Conservation (phyloP, 2,797 vertebrate genomes). For the Poecilia wingei region DNA sequence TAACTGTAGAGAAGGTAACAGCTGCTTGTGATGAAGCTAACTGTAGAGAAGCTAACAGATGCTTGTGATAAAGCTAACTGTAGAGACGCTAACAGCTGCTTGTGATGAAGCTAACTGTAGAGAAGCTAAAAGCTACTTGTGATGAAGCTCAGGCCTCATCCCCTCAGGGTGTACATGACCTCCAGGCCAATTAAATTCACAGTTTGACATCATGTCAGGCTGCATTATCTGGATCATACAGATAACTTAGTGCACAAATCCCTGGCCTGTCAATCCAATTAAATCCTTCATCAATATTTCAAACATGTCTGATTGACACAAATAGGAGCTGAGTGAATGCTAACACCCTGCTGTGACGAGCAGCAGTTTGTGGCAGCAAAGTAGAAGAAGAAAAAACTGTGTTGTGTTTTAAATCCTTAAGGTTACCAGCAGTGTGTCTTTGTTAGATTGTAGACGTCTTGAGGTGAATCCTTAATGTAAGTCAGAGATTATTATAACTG, state of each 20-base stretch:
- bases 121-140: neutral
- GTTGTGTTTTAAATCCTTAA: constrained; percentile 12
- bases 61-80: neutral
- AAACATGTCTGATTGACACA: constrained; percentile 38
- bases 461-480: neutral
- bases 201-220: constrained; percentile 19
- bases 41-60: neutral
- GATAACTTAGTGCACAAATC: constrained; percentile 23
- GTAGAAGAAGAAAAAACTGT: neutral
- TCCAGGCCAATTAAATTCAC: constrained; percentile 25
- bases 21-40: neutral
- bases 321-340: constrained; percentile 21
- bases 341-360: constrained; percentile 13
- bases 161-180: constrained; percentile 33
- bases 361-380: constrained; percentile 6
- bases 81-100: too few species aligned
- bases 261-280: constrained; percentile 30
- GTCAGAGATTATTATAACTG: neutral
- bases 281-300: constrained; percentile 28
- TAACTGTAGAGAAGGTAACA: neutral
- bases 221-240: constrained; percentile 16
- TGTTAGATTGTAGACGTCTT: neutral
- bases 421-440: neutral
- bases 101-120: neutral
- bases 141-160: neutral